These are phyloP conservation scores for Neoascia interrupta DNA, from an alignment of 2,888 invertebrate species.

Conservation along the genomic window DNA sequence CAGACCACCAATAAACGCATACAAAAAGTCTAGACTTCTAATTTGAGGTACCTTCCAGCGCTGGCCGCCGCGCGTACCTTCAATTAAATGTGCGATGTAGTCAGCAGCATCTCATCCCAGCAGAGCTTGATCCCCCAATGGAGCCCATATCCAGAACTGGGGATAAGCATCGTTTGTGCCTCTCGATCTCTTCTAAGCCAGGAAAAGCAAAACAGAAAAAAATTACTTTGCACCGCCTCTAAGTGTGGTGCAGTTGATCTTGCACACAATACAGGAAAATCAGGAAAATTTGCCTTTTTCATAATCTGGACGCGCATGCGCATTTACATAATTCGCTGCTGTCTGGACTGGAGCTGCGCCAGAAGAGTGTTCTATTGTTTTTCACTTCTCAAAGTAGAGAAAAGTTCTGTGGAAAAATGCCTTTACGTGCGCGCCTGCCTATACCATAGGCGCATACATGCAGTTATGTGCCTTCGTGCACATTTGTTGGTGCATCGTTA, in stretches of 20 bases:
- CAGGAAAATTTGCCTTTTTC: slow-evolving; percentile 63
- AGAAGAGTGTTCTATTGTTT: slow-evolving; percentile 53
- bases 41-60: slow-evolving; percentile 37
- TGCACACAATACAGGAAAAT: slow-evolving; percentile 61
- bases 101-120: no score
- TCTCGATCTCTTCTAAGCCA: slow-evolving; percentile 1
- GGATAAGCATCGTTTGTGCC: slow-evolving; percentile 43
- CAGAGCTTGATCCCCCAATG: slow-evolving; percentile 46
- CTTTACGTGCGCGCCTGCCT: slow-evolving; percentile 25
- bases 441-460: no score
- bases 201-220: slow-evolving; percentile 17
- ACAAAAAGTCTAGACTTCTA: slow-evolving; percentile 56
- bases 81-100: slow-evolving; percentile 35
- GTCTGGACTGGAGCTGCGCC: slow-evolving; percentile 30
- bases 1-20: slow-evolving; percentile 47
- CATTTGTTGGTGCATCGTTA: slow-evolving; percentile 35
- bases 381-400: slow-evolving; percentile 37
- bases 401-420: slow-evolving; percentile 62
- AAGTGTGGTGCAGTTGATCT: slow-evolving; percentile 14
- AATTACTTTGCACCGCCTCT: slow-evolving; percentile 1
- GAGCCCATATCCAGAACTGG: slow-evolving; percentile 33
- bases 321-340: slow-evolving; percentile 66
- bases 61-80: slow-evolving; percentile 8
- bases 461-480: no score
- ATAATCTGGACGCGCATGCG: slow-evolving; percentile 55